phyloP scores from a whole-genome alignment of 2,113 vertebrate species.

The Hippoglossus stenolepis region DNA sequence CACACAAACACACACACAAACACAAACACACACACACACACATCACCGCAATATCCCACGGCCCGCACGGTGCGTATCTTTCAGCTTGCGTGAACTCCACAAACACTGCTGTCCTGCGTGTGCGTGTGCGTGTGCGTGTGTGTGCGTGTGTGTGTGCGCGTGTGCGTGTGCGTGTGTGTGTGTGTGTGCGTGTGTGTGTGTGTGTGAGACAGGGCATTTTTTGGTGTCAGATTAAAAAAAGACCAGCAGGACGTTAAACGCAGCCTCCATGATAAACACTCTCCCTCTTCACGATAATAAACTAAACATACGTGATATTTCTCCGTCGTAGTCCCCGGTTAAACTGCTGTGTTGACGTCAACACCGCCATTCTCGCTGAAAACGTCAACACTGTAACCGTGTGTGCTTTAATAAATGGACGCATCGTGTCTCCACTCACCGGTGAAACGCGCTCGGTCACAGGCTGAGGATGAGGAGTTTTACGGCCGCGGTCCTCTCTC shows the following conservation, averaged over 20 bases:
- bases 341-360: background rate
- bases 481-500: constrained; percentile 63
- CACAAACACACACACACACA: background rate
- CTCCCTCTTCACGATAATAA: background rate
- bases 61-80: constrained; percentile 47
- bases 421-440: constrained; percentile 69
- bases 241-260: constrained; percentile 19
- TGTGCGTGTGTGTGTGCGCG: too few species aligned
- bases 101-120: constrained; percentile 26
- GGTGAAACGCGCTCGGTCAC: constrained; percentile 72
- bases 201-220: background rate
- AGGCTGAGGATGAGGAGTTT: constrained; percentile 33
- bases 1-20: background rate
- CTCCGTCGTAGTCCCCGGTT: too few species aligned
- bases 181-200: background rate
- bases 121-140: background rate
- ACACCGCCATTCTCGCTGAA: background rate
- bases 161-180: background rate
- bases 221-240: constrained; percentile 29
- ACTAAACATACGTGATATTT: background rate
- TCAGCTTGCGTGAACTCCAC: constrained; percentile 47
- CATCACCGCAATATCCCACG: constrained; percentile 43
- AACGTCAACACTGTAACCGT: background rate
- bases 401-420: background rate
- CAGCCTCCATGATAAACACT: constrained; percentile 11